Evolutionary conservation across 2,113 vertebrate species (phyloP).

Genomic region (Chrysemys picta): DNA sequence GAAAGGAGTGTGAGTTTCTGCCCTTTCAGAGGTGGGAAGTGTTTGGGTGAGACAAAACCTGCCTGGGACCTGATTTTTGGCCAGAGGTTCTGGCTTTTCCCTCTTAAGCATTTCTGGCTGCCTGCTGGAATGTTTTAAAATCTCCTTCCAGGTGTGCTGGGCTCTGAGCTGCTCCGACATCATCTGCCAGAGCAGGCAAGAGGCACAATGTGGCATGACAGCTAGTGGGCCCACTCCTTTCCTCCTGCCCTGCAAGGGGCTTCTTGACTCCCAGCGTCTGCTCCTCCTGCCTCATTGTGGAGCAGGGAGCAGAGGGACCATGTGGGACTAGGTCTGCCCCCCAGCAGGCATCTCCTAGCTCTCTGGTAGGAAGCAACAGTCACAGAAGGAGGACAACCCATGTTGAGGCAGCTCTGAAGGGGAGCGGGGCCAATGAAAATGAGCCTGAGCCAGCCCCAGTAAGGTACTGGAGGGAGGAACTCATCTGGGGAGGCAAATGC

Average conservation of each 20-base stretch:
- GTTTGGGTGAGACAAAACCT: neutral
- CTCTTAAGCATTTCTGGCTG: neutral
- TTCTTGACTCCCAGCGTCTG: neutral
- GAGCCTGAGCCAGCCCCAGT: neutral
- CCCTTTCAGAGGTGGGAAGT: neutral
- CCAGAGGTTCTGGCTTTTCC: neutral
- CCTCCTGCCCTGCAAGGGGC: accelerated
- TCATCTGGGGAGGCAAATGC: neutral
- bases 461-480: neutral
- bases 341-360: neutral
- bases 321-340: neutral
- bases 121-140: neutral
- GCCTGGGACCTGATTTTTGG: neutral
- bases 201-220: neutral
- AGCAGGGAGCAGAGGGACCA: neutral
- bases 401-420: accelerated
- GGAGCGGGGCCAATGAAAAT: neutral
- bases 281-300: neutral
- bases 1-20: neutral
- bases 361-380: neutral
- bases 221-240: neutral
- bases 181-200: neutral
- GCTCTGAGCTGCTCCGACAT: neutral
- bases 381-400: neutral
- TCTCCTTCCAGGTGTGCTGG: neutral